Evolutionary conservation across 2,888 invertebrate genomes (phyloP).

Genomic region (Yponomeuta evonymella): DNA sequence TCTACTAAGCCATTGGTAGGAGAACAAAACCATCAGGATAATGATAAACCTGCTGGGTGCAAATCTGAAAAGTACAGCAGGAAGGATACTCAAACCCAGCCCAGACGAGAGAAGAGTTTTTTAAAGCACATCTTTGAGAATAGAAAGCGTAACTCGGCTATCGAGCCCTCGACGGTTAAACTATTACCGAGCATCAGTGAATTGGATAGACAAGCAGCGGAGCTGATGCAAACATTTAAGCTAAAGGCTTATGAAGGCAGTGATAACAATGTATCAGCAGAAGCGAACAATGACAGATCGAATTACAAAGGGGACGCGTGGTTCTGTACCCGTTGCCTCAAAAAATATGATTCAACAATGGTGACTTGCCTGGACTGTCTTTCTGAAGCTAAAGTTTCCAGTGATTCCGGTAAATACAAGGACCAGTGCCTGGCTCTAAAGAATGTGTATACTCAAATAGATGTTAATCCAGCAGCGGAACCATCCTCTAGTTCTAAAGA

Average conservation of each 20-base stretch:
- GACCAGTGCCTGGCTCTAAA: slow-evolving; percentile 5
- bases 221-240: slow-evolving; percentile 78
- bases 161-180: slow-evolving; percentile 68
- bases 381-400: slow-evolving; percentile 28
- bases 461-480: background rate
- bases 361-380: slow-evolving; percentile 47
- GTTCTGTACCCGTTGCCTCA: slow-evolving; percentile 57
- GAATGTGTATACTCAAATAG: background rate
- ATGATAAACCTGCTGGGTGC: background rate
- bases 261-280: slow-evolving; percentile 22
- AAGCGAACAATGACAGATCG: background rate
- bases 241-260: slow-evolving; percentile 41
- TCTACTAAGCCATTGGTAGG: background rate
- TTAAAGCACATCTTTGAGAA: slow-evolving; percentile 69
- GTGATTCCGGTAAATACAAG: slow-evolving; percentile 5
- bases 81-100: slow-evolving; percentile 31
- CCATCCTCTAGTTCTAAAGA: background rate
- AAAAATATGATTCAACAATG: slow-evolving; percentile 50
- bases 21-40: slow-evolving; percentile 17
- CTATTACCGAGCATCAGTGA: slow-evolving; percentile 86
- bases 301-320: slow-evolving; percentile 32
- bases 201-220: slow-evolving; percentile 85
- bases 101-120: slow-evolving; percentile 71
- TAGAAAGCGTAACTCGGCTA: slow-evolving; percentile 54
- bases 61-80: slow-evolving; percentile 6